Evolutionary conservation across 2,113 vertebrate species (phyloP), one percentile per base, ranked within the genome.

Genomic region (Gobiocypris rarus): DNA sequence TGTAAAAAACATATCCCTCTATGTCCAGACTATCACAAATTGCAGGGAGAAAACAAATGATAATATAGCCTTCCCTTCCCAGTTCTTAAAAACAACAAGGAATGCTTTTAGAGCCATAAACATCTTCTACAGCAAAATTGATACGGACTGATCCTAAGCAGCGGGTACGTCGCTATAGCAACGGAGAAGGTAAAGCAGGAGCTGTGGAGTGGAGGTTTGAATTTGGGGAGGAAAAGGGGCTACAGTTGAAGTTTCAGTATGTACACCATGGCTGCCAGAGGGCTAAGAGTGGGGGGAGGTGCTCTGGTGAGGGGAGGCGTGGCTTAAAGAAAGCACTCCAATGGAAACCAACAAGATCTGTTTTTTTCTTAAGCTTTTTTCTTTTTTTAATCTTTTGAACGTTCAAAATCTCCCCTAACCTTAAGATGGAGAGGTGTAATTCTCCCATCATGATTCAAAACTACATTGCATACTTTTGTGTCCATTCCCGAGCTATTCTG

Each of bases 401-500:
- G 95, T 95, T 96, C 96, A 95, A 96, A 96, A 97, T 95, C 96
- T 97, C 96, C 96, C 96, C 97, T 96, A 96, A 95, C 95, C 95
- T 95, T 97, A 95, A 85, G 95, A 95, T 94, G 95, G 96, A 96
- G 97, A 98, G 96, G 95, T 96, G 90, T 81, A 78, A 70, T 86
- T 86, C 84, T 81, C 81, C 85, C 76, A 96, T 96, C 95, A 95
- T 95, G 95, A 95, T 96, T 96, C 96, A 95, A 95, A 95, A 96
- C 97, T 98, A 99, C 97, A 99, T 99, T 93, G 97, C 97, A 96
- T 99, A 99, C 97, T 99, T 99, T 97, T 99, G 97, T 96, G 97
- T 99, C 97, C 97, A 99, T 98, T 99, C 97, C 95, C 97, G 97
- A 96, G 97, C 98, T 98, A 99, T 98, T 98, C 96, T 99, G 97